phyloP scores from a whole-genome alignment of 2,797 vertebrate species.

The Merluccius polli region DNA sequence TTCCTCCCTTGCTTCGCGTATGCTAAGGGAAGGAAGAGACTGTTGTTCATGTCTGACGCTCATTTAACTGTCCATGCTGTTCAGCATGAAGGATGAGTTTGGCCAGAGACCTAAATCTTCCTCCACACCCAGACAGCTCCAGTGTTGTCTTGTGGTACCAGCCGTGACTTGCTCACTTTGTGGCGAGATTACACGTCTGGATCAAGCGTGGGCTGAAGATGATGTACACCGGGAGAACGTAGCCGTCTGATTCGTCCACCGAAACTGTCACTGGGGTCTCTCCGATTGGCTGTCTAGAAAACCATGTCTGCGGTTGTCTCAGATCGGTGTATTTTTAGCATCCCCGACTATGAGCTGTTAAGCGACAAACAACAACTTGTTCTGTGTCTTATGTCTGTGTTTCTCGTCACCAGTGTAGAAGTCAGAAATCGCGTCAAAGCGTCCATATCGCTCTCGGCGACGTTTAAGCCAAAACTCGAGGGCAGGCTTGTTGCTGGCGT shows the following conservation, averaged over 20 bases:
- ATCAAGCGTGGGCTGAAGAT: not conserved
- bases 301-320: not conserved
- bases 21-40: not conserved
- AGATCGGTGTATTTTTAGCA: not conserved
- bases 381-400: not conserved
- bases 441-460: not conserved
- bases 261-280: not conserved
- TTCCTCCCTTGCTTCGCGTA: not conserved
- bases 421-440: not conserved
- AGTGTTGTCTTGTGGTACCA: not conserved
- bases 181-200: not conserved
- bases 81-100: not conserved
- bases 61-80: not conserved
- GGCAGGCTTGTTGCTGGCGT: not conserved
- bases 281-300: not conserved
- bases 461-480: not conserved
- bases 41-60: not conserved
- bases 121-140: not conserved
- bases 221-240: not conserved
- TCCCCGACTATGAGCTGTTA: not conserved
- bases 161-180: not conserved
- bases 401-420: not conserved
- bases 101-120: not conserved
- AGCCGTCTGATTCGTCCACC: not conserved
- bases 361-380: not conserved